These are phyloP conservation scores for Zosterops hypoxanthus DNA, from an alignment of 2,113 vertebrate genomes.

Conservation along the genomic window DNA sequence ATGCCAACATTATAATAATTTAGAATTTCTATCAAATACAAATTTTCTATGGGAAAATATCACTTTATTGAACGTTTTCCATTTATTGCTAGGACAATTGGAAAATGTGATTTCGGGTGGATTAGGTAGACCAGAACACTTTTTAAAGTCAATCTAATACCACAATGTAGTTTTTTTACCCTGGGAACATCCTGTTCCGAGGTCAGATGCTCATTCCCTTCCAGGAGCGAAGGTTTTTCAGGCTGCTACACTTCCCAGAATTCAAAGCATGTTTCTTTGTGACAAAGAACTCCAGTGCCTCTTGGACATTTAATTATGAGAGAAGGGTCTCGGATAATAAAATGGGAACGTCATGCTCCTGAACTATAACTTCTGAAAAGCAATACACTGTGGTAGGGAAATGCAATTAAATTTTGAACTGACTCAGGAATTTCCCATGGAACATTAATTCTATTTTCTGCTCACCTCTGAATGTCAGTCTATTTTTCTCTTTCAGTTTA, in stretches of 20 bases:
- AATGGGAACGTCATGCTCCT: conserved; percentile 50
- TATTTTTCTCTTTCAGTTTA: conserved; percentile 37
- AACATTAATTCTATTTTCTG: conserved; percentile 67
- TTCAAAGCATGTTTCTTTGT: conserved; percentile 1
- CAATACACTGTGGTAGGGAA: conserved; percentile 47
- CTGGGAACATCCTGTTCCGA: not conserved
- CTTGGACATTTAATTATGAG: conserved; percentile 51
- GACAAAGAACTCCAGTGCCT: conserved; percentile 9
- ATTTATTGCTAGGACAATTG: not conserved
- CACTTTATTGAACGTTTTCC: not conserved
- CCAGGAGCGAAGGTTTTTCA: not conserved
- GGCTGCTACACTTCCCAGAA: not conserved
- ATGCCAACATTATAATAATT: not conserved
- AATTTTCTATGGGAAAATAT: not conserved
- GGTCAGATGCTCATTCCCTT: not conserved
- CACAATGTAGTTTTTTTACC: not conserved
- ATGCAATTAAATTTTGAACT: conserved; percentile 64
- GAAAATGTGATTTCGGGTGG: not conserved
- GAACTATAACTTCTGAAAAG: conserved; percentile 47
- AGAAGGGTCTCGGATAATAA: conserved; percentile 56
- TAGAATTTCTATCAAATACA: not conserved
- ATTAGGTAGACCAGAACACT: not conserved
- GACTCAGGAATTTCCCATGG: conserved; percentile 63
- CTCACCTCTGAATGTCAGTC: conserved; percentile 57
- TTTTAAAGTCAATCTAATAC: not conserved